phyloP scores from a whole-genome alignment of 2,888 invertebrate genomes.

The Lymantria monacha region DNA sequence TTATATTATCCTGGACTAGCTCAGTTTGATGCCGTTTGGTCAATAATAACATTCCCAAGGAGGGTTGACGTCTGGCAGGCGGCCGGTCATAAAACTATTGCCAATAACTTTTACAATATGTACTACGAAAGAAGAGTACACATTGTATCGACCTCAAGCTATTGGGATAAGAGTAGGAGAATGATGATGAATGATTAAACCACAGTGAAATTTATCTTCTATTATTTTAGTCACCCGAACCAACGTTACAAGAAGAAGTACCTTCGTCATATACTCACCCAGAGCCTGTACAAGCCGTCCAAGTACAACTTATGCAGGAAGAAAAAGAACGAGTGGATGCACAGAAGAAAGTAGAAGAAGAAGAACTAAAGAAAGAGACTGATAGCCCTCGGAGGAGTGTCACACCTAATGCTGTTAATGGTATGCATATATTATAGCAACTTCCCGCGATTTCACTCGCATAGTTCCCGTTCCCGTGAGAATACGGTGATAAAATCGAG shows the following conservation, averaged over 20 bases:
- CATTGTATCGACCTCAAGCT: too few species aligned
- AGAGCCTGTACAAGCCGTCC: constrained; percentile 27
- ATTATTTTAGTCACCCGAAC: constrained; percentile 52
- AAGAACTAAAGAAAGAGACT: constrained; percentile 65
- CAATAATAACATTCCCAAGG: too few species aligned
- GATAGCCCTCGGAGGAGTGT: constrained; percentile 74
- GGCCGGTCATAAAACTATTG: too few species aligned
- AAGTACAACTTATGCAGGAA: constrained; percentile 17
- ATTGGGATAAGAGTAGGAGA: neutral
- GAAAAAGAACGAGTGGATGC: constrained; percentile 39
- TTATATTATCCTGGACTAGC: too few species aligned
- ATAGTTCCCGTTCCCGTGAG: too few species aligned
- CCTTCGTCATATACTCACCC: constrained; percentile 29
- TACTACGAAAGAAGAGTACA: too few species aligned
- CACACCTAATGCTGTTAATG: constrained; percentile 73
- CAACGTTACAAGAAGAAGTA: constrained; percentile 55
- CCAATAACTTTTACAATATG: too few species aligned
- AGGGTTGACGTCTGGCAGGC: too few species aligned
- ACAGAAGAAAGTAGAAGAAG: constrained; percentile 62
- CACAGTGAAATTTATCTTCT: neutral
- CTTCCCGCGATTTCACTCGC: too few species aligned
- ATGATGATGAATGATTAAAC: neutral
- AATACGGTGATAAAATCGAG: too few species aligned
- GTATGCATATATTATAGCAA: constrained; percentile 36
- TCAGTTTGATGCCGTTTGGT: too few species aligned